A percentile compares a stretch with the other conserved stretches of the same genome.
phyloP scores from a whole-genome alignment of 2,888 invertebrate species.

The Phalera bucephala region DNA sequence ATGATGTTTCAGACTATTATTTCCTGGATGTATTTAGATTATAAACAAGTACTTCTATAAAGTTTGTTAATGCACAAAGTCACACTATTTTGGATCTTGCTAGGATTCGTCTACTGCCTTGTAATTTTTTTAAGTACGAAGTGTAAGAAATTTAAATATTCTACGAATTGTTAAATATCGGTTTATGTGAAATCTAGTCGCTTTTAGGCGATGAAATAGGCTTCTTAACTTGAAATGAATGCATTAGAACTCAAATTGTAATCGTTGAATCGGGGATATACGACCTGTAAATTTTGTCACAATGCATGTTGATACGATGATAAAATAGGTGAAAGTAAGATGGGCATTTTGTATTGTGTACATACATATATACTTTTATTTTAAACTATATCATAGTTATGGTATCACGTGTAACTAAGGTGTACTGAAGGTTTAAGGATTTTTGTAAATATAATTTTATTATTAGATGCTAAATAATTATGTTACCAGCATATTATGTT shows the following conservation, averaged over 20 bases:
- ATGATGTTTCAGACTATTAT: constrained; percentile 29
- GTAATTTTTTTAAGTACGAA: constrained; percentile 67
- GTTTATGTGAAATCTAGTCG: constrained; percentile 34
- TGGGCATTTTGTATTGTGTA: constrained; percentile 58
- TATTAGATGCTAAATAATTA: constrained; percentile 47
- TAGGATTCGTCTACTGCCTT: constrained; percentile 57
- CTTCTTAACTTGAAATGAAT: constrained; percentile 11
- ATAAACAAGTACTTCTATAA: constrained; percentile 30
- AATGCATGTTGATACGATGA: constrained; percentile 22
- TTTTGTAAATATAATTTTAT: constrained; percentile 74
- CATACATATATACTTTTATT: constrained; percentile 43
- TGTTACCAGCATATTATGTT: constrained; percentile 61
- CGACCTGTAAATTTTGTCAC: constrained; percentile 23
- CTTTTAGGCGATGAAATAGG: constrained; percentile 32
- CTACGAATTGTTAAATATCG: constrained; percentile 47
- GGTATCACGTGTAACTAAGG: constrained; percentile 43
- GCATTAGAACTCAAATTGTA: constrained; percentile 15
- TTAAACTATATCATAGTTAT: constrained; percentile 43
- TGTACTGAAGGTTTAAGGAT: constrained; percentile 56
- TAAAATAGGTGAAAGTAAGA: constrained; percentile 38
- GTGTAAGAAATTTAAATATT: constrained; percentile 44
- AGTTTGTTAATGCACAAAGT: constrained; percentile 58
- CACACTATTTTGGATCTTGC: constrained; percentile 47
- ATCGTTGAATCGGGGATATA: constrained; percentile 20
- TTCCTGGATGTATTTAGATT: constrained; percentile 30